Evolutionary conservation across 2,888 invertebrate genomes (phyloP).

Genomic region (Ischnura elegans): DNA sequence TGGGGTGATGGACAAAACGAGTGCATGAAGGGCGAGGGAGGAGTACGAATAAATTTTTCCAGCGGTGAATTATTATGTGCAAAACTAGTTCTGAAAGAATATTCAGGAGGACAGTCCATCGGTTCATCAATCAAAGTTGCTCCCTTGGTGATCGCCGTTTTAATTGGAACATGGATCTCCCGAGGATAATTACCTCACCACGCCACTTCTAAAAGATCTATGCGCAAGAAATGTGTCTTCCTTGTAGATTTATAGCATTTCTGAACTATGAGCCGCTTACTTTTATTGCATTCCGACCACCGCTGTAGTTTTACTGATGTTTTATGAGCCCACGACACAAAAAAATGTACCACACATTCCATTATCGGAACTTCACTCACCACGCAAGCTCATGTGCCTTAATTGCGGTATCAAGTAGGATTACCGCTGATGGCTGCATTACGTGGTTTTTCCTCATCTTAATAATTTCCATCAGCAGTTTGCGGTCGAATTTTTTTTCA

Average conservation of each 20-base stretch:
- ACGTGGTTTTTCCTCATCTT: not conserved
- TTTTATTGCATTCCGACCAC: not conserved
- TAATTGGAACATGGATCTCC: constrained; percentile 42
- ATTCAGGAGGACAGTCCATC: not conserved
- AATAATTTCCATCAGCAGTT: not conserved
- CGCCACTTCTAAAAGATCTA: not conserved
- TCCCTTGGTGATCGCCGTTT: not conserved
- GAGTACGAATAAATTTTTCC: constrained; percentile 34
- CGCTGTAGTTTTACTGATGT: not conserved
- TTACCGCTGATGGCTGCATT: not conserved
- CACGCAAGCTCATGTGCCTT: not conserved
- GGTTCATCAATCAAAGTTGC: constrained; percentile 57
- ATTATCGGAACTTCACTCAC: constrained; percentile 9
- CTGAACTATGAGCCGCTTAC: not conserved
- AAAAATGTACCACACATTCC: not conserved
- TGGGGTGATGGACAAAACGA: not conserved
- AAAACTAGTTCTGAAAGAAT: constrained; percentile 20
- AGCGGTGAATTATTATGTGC: constrained; percentile 35
- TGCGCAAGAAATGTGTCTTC: not conserved
- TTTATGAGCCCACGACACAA: not conserved
- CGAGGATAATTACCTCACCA: constrained; percentile 37
- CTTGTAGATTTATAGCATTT: constrained; percentile 13
- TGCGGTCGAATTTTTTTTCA: not conserved
- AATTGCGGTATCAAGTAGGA: not conserved
- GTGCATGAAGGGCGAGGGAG: constrained; percentile 13